Conservation (phyloP, 2,888 invertebrate genomes). For the Scaptomyza flava region DNA sequence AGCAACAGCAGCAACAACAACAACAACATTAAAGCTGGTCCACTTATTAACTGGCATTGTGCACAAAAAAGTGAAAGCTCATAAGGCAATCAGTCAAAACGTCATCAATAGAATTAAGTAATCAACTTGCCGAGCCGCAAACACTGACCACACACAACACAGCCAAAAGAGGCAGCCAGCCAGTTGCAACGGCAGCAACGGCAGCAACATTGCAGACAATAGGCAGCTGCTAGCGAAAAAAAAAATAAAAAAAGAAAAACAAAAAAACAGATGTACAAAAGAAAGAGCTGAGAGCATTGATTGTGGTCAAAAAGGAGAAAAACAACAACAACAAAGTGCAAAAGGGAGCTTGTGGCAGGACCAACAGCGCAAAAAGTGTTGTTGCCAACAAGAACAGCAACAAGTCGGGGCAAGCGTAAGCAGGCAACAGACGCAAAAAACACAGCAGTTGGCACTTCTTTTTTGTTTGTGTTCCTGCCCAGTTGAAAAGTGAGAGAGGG, state of each 20-base stretch:
- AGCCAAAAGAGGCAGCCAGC: slow-evolving; percentile 3
- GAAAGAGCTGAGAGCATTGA: slow-evolving; percentile 56
- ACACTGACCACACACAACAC: slow-evolving; percentile 72
- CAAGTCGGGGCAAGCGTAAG: slow-evolving; percentile 25
- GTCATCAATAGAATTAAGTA: slow-evolving; percentile 82
- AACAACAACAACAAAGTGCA: slow-evolving; percentile 47
- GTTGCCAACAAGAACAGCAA: slow-evolving; percentile 2
- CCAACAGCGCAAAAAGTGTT: slow-evolving; percentile 37
- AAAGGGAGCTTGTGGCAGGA: slow-evolving; percentile 62
- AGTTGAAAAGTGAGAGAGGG: slow-evolving; percentile 29
- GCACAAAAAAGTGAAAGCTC: slow-evolving; percentile 77
- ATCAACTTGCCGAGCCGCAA: slow-evolving; percentile 69
- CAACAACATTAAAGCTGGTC: slow-evolving; percentile 53
- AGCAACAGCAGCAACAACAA: slow-evolving; percentile 24
- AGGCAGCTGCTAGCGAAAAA: slow-evolving; percentile 24
- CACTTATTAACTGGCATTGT: slow-evolving; percentile 70
- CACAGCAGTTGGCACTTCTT: slow-evolving; percentile 72
- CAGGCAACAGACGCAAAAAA: slow-evolving; percentile 24
- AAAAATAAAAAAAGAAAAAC: not conserved
- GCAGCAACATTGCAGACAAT: slow-evolving; percentile 45
- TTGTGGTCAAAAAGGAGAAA: slow-evolving; percentile 71
- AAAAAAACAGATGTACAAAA: slow-evolving; percentile 1
- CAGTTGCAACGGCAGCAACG: slow-evolving; percentile 7
- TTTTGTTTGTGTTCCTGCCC: slow-evolving; percentile 50
- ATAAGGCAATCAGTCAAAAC: slow-evolving; percentile 80